Evolutionary conservation across 2,888 invertebrate genomes (phyloP), one percentile per base, ranked within the genome.

Genomic region (Mamestra brassicae): DNA sequence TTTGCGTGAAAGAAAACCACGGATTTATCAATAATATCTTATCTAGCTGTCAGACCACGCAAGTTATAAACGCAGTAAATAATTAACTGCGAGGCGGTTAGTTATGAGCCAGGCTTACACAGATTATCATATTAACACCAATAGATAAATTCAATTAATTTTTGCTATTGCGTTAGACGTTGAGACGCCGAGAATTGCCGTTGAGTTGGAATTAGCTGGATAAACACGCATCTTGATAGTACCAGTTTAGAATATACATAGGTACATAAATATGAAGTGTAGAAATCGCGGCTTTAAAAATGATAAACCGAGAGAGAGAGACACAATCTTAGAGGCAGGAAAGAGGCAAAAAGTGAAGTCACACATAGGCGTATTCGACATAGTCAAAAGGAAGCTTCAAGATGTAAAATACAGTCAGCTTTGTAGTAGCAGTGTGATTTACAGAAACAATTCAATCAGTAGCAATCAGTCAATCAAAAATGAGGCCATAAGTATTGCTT

Each of bases 51-150:
- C 83, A 67, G 45, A 55, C 52, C 17, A 5, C 58, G 76, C 63
- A 76, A 79, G 52, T 81, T 76, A 81, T 81, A 64, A 69, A 76
- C n/a, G 65, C 52, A 66, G 62, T 81, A 26, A 76, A 69, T 79
- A 78, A 78, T 78, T 45, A 77, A 82, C 71, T 26, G 57, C 62
- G 55, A 60, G 71, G 71, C 71, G 36, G 68, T 68, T 78, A 80
- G 73, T 78, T 83, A 80, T 63, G 69, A 79, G 69, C 55, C 38
- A 58, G 80, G 79, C 68, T 80, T 78, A 73, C 72, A 72, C 50
- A 83, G 80, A 80, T 80, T 83, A 80, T 78, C 72, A 80, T 83
- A 83, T 78, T 78, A 78, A 83, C 83, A 78, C 79, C 79, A 60
- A 83, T 68, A 78, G 83, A 80, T 80, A 80, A 83, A 80, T 80